Evolutionary conservation across 2,888 invertebrate genomes (phyloP).

Genomic region (Zhuqinia jingwanae): DNA sequence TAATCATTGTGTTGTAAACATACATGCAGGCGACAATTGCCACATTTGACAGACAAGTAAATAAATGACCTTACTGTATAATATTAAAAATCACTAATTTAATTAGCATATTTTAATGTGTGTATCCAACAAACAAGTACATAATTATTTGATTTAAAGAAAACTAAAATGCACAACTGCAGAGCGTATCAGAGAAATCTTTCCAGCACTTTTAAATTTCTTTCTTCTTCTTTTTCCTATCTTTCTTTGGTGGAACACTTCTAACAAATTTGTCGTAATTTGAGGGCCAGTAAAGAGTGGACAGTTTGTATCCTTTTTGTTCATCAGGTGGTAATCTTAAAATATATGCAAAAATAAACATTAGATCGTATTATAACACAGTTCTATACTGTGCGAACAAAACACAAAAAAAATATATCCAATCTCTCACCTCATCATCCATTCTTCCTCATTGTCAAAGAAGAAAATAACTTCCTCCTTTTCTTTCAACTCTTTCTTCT

Average conservation of each 20-base stretch:
- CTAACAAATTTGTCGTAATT: constrained; percentile 66
- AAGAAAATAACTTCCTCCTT: constrained; percentile 86
- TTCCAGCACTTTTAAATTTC: neutral
- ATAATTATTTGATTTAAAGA: too few species aligned
- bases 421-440: constrained; percentile 77
- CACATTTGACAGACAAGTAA: neutral
- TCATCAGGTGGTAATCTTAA: constrained; percentile 69
- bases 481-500: constrained; percentile 84
- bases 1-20: neutral
- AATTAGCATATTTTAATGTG: too few species aligned
- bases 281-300: constrained; percentile 58
- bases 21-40: neutral
- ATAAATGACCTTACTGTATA: constrained; percentile 9
- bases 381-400: too few species aligned
- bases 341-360: neutral
- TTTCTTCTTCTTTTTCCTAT: constrained; percentile 67
- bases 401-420: too few species aligned
- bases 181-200: neutral
- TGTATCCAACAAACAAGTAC: too few species aligned
- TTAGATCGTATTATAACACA: too few species aligned
- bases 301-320: constrained; percentile 68
- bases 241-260: constrained; percentile 68
- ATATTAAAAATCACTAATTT: too few species aligned
- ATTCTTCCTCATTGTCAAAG: constrained; percentile 89
- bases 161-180: too few species aligned